Base-by-base conservation (phyloP, 2,888 invertebrate genomes). In the Zonitis immaculata region DNA sequence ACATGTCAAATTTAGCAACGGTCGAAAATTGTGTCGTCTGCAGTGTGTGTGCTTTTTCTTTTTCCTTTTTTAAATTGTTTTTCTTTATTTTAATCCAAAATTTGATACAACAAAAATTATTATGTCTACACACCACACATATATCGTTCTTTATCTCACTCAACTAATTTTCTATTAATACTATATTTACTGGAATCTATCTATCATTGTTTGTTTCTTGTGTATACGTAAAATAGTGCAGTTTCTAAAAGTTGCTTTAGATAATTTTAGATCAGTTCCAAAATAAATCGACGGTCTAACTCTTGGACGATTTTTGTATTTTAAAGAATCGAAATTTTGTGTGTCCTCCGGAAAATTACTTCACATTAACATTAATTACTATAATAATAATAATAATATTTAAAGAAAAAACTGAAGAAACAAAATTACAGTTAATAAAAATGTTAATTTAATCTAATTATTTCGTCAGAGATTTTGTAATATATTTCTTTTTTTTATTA, bases 11-110 rank as follows among this genome's bases (percentile, higher is more conserved):
- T 5, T 30, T n/a, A 30, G 54, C 52, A 52, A 35, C 54, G 28
- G 50, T 2, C 53, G 32, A 53, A 51, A 60, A 54, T 54, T 56
- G 57, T 61, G 57, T 58, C 62, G 63, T 59, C 57, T 61, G 54
- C 53, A 27, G 52, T 55, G 7, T 1, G n/a, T n/a, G n/a, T n/a
- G n/a, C n/a, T n/a, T n/a, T 32, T 12, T 25, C 11, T 7, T 27
- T 27, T 11, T 27, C 11, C 1, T 27, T 30, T 30, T 30, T n/a
- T 30, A 3, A 7, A 11, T 35, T 35, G 16, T 18, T 35, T 18
- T 6, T 35, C 7, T 5, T 22, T 22, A 3, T 22, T 22, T 22
- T 22, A 22, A 22, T 22, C 3, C 22, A 3, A 22, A 22, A 11
- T 18, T 14, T n/a, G 7, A 16, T 42, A 3, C 42, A 5, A 22